Evolutionary conservation across 2,797 vertebrate genomes (phyloP).

Genomic region (Fringilla coelebs): DNA sequence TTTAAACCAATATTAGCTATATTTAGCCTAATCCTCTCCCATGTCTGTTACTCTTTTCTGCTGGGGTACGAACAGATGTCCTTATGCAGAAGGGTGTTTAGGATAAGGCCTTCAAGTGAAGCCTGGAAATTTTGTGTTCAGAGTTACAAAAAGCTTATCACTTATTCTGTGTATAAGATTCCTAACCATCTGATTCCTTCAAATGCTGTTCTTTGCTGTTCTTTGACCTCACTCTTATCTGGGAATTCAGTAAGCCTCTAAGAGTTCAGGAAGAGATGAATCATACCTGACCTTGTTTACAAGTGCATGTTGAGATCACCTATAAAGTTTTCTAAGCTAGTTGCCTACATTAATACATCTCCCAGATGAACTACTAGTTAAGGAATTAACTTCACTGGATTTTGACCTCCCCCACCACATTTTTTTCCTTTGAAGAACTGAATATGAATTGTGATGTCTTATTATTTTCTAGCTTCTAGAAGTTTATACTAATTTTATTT

Average conservation of each 20-base stretch:
- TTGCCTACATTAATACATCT: not conserved
- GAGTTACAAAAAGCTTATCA: not conserved
- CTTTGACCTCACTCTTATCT: not conserved
- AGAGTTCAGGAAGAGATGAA: not conserved
- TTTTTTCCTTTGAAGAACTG: not conserved
- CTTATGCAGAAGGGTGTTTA: not conserved
- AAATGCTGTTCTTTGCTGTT: too few relatives aligned
- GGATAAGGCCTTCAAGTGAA: not conserved
- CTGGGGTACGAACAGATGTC: not conserved
- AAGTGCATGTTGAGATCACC: not conserved
- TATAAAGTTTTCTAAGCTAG: not conserved
- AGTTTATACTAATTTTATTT: not conserved
- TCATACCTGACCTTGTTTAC: not conserved
- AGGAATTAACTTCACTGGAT: not conserved
- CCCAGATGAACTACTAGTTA: not conserved
- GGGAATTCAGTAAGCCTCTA: not conserved
- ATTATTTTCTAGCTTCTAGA: not conserved
- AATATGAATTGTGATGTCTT: not conserved
- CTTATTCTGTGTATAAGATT: not conserved
- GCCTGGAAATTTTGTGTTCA: not conserved
- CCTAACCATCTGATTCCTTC: not conserved
- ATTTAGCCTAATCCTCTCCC: not conserved
- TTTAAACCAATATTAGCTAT: not conserved
- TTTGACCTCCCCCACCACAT: accelerated
- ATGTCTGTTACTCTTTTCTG: not conserved